phyloP scores from a whole-genome alignment of 2,888 invertebrate genomes.

The Myopa tessellatipennis region DNA sequence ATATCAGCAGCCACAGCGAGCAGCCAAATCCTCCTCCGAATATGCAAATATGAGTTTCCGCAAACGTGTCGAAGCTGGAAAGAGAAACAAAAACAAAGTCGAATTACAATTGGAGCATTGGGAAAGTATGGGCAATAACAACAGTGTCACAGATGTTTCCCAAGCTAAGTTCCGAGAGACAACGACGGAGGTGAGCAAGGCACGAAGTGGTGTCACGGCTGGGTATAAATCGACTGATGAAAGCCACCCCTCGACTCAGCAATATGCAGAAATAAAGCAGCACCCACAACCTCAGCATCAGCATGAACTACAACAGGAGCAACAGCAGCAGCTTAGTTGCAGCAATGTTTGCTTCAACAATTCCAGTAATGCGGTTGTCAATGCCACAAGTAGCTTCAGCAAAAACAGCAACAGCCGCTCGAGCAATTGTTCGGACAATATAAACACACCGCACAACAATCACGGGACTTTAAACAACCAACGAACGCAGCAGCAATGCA shows the following conservation, averaged over 20 bases:
- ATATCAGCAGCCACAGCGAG: slow-evolving; percentile 26
- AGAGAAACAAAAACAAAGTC: slow-evolving; percentile 47
- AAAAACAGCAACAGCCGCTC: slow-evolving; percentile 27
- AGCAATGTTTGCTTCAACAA: slow-evolving; percentile 34
- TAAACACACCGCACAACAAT: slow-evolving; percentile 42
- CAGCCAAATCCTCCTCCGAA: slow-evolving; percentile 30
- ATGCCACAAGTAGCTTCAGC: slow-evolving; percentile 35
- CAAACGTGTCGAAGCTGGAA: slow-evolving; percentile 36
- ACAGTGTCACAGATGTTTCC: slow-evolving; percentile 20
- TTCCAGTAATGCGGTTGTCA: slow-evolving; percentile 41
- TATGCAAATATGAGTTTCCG: slow-evolving; percentile 48
- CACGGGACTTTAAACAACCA: slow-evolving; percentile 25
- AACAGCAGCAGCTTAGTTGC: slow-evolving; percentile 37
- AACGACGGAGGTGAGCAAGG: neutral
- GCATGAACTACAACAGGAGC: slow-evolving; percentile 26
- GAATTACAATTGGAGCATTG: slow-evolving; percentile 50
- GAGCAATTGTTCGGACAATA: slow-evolving; percentile 45
- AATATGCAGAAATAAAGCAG: neutral
- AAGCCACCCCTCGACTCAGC: neutral
- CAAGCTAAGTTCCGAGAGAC: slow-evolving; percentile 35
- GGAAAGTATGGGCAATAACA: slow-evolving; percentile 49
- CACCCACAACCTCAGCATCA: too few relatives aligned
- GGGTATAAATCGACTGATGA: slow-evolving; percentile 3
- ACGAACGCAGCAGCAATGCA: slow-evolving; percentile 39
- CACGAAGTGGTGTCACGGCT: neutral